Evolutionary conservation across 2,888 invertebrate genomes (phyloP), one percentile per base, ranked within the genome.

Genomic region (Athalia rosae): DNA sequence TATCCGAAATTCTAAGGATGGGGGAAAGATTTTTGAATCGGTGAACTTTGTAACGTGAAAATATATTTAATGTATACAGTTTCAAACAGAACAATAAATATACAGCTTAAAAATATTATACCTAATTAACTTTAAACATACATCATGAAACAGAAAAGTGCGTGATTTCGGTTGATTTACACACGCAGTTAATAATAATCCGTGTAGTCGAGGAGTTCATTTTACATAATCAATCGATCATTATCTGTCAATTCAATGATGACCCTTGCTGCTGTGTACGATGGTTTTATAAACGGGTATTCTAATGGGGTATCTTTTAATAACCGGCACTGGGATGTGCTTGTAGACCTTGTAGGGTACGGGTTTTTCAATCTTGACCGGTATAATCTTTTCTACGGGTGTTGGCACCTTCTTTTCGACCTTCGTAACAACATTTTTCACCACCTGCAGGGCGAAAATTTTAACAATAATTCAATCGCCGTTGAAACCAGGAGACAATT

Each of bases 221-320:
- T n/a, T 5, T 11, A 53, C 13, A 61, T 3, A 53, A 7, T 2
- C 61, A 3, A 61, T 61, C 13, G 13, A 58, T 13, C 28, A 48
- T 11, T 6, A 74, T 11, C 43, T 56, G 71, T 28, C 2, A 28
- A 28, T 28, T 28, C 28, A 28, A 28, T 28, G 28, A 61, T 76
- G 77, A 58, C 89, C 89, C 84, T 93, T 93, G 82, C 93, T 92
- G 64, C 93, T 93, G 82, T 94, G 94, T 83, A 94, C 92, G 78
- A 94, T 92, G 41, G 94, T 93, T 88, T 94, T 94, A 85, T 94
- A 93, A 4, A 94, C 92, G 0, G 94, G 94, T 61, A 94, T 94
- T 84, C 93, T 93, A 58, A 94, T 93, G 8, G 94, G 94, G 7
- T 93, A 92, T 1, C 92, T 93, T 82, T 94, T 94, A 73, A 93